Conservation (phyloP, 2,113 vertebrate genomes). For the Tyto alba region DNA sequence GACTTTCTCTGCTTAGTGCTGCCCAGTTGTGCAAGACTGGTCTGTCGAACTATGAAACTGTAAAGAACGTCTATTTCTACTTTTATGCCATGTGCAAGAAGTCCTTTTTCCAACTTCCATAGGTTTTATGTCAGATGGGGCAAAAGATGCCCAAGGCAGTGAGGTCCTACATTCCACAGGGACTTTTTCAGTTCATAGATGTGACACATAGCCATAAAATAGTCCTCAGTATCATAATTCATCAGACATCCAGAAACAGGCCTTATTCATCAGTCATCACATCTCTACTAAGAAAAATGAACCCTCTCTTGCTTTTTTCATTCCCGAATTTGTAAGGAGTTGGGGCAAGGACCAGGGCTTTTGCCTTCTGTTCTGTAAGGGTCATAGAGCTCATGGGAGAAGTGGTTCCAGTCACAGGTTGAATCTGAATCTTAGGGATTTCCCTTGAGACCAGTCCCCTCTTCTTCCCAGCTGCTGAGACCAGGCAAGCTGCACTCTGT, state of each 20-base stretch:
- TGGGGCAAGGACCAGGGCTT: background rate
- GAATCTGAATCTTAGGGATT: background rate
- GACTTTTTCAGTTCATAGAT: background rate
- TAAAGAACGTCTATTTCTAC: background rate
- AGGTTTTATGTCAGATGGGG: background rate
- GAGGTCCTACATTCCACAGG: background rate
- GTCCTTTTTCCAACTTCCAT: background rate
- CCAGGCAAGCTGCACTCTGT: background rate
- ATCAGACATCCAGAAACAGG: background rate
- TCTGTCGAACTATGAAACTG: background rate
- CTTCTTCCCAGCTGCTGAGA: background rate
- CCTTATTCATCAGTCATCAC: background rate
- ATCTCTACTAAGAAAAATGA: background rate
- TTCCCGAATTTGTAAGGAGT: background rate
- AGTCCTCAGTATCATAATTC: background rate
- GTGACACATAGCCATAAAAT: background rate
- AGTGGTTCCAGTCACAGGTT: background rate
- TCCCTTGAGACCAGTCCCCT: background rate
- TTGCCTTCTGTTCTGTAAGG: background rate
- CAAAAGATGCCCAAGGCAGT: background rate
- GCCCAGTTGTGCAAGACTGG: background rate
- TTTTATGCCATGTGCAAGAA: background rate
- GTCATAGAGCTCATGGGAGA: background rate
- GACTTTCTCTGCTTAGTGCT: background rate
- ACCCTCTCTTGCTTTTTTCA: background rate